Conservation (phyloP, 1,140 invertebrate genomes). For the Drosophila pachea region DNA sequence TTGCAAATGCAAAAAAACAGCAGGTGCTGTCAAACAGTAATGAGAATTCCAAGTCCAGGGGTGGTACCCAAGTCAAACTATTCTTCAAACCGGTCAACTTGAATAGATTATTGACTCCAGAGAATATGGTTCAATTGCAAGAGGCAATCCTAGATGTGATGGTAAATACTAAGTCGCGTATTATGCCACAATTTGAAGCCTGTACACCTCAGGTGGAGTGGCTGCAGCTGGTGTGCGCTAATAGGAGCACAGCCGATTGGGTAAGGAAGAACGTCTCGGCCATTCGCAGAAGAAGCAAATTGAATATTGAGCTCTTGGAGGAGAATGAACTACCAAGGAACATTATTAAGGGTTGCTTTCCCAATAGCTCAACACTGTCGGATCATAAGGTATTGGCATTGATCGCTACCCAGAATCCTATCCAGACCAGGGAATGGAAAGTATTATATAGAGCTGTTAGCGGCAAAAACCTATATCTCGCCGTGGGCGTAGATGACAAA, state of each 20-base stretch:
- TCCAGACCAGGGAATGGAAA: not conserved
- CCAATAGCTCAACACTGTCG: not conserved
- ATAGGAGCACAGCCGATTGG: not conserved
- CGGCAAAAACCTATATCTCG: not conserved
- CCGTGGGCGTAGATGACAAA: not conserved
- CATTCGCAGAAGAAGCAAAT: not conserved
- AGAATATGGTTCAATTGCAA: not conserved
- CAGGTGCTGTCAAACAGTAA: no score
- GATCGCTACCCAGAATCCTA: constrained; percentile 1
- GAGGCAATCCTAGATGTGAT: constrained; percentile 4
- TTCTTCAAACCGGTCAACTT: not conserved
- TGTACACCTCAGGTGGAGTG: constrained; percentile 1
- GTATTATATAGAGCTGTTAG: not conserved
- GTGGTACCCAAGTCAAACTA: not conserved
- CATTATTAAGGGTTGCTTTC: constrained; percentile 1
- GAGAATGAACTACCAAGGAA: not conserved
- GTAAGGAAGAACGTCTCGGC: not conserved
- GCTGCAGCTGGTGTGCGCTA: constrained; percentile 6
- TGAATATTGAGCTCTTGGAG: constrained; percentile 6
- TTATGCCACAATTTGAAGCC: not conserved
- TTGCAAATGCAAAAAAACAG: no score
- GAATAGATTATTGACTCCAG: not conserved
- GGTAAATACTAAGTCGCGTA: not conserved
- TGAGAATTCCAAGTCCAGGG: no score
- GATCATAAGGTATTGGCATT: not conserved